A percentile compares a stretch with the other conserved stretches of the same genome.
Evolutionary conservation across 2,113 vertebrate genomes (phyloP).

Genomic region (Bufo bufo): DNA sequence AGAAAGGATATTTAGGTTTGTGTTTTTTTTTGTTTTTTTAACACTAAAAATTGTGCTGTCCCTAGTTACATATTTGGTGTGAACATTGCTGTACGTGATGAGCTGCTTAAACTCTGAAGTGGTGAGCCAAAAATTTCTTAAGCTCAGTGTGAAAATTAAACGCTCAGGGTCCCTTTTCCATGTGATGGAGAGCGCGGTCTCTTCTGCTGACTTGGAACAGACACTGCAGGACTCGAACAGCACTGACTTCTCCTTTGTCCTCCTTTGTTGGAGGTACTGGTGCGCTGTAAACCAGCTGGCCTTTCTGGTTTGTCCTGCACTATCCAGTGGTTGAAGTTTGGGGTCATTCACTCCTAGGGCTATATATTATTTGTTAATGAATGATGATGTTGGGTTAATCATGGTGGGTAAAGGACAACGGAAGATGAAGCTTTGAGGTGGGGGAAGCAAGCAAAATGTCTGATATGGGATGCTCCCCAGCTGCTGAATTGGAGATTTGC

Average conservation of each 20-base stretch:
- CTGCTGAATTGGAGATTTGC: conserved; percentile 21
- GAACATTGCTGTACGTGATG: neutral
- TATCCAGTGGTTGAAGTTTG: neutral
- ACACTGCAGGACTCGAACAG: conserved; percentile 40
- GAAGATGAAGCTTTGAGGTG: conserved; percentile 4
- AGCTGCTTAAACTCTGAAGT: conserved; percentile 34
- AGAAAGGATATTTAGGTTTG: neutral
- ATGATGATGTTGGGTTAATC: conserved; percentile 12
- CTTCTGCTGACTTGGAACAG: conserved; percentile 39
- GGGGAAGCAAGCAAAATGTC: conserved; percentile 6
- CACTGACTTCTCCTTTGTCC: neutral
- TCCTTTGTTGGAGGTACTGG: conserved; percentile 14
- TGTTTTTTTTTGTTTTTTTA: neutral
- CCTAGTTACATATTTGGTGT: neutral
- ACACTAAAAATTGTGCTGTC: neutral
- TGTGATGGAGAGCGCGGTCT: conserved; percentile 16
- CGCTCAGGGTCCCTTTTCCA: conserved; percentile 51
- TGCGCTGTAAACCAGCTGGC: conserved; percentile 42
- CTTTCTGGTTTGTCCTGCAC: conserved; percentile 48
- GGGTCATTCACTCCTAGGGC: conserved; percentile 50
- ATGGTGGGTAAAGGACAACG: neutral
- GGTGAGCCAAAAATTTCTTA: conserved; percentile 37
- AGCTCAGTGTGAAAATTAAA: conserved; percentile 36
- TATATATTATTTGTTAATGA: conserved; percentile 50
- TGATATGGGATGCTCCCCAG: neutral